Evolutionary conservation across 2,113 vertebrate species (phyloP).

Genomic region (Urocynchramus pylzowi): DNA sequence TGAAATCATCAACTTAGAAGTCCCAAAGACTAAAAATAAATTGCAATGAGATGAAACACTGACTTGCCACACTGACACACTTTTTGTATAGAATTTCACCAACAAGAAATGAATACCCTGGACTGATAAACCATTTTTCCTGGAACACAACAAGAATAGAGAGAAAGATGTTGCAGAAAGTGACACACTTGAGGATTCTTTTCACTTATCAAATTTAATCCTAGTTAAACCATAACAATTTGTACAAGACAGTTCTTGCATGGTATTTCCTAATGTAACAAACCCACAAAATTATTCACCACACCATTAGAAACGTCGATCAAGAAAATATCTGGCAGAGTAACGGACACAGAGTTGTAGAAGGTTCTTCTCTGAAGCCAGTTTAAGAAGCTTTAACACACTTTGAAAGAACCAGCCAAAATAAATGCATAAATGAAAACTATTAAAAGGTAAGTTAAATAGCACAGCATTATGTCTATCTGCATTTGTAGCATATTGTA

Average conservation of each 20-base stretch:
- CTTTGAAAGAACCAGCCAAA: background rate
- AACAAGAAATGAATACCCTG: background rate
- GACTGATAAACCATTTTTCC: background rate
- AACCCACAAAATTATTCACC: background rate
- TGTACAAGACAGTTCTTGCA: background rate
- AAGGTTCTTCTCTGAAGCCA: background rate
- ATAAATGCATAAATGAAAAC: background rate
- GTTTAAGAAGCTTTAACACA: background rate
- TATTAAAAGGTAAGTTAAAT: background rate
- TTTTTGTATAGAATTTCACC: background rate
- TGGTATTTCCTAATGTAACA: background rate
- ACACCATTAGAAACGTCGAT: background rate
- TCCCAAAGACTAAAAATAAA: background rate
- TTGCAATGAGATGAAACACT: background rate
- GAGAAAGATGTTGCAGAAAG: background rate
- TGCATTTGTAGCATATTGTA: background rate
- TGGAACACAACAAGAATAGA: fast-evolving
- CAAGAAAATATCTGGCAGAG: background rate
- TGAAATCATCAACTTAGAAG: background rate
- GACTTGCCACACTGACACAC: background rate
- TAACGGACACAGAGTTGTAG: background rate
- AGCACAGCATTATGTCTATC: background rate
- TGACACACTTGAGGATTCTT: background rate
- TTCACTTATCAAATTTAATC: background rate
- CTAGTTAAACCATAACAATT: background rate